Conservation (phyloP, 1,140 invertebrate genomes). For the Panagrolaimus sp. region DNA sequence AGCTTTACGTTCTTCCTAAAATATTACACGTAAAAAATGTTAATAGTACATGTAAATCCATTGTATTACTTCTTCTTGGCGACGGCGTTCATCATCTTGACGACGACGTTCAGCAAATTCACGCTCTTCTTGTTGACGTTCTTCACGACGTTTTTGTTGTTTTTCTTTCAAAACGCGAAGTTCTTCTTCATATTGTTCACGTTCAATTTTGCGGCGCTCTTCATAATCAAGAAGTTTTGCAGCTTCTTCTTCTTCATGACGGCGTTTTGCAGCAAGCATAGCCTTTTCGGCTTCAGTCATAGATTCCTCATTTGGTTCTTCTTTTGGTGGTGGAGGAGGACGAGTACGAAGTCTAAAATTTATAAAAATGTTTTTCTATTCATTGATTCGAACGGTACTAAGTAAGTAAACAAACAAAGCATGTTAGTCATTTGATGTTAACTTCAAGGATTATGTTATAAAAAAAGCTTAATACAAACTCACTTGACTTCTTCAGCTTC, state of each 20-base stretch:
- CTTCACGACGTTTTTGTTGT: conserved; percentile 40
- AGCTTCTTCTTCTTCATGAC: conserved; percentile 56
- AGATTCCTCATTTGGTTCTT: conserved; percentile 35
- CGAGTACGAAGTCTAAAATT: conserved; percentile 17
- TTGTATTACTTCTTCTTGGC: conserved; percentile 34
- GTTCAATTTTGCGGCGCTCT: conserved; percentile 45
- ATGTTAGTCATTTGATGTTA: no score
- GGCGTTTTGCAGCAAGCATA: conserved; percentile 52
- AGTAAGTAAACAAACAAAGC: no score
- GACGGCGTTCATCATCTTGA: conserved; percentile 42
- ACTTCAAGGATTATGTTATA: no score
- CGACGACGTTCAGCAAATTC: conserved; percentile 48
- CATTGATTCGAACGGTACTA: no score
- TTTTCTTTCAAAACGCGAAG: conserved; percentile 51
- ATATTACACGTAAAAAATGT: no score
- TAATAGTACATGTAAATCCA: no score
- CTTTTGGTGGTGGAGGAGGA: conserved; percentile 22
- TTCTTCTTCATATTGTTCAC: conserved; percentile 47
- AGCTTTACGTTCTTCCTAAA: conserved; percentile 31
- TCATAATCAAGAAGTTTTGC: conserved; percentile 55
- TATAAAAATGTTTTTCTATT: no score
- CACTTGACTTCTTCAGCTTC: conserved; percentile 19
- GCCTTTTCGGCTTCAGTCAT: conserved; percentile 47
- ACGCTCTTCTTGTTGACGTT: conserved; percentile 52
- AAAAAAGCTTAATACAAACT: not conserved